A percentile compares a stretch with the other conserved stretches of the same genome.
Evolutionary conservation across 1,140 invertebrate species (phyloP).

Genomic region (Hyles euphorbiae): DNA sequence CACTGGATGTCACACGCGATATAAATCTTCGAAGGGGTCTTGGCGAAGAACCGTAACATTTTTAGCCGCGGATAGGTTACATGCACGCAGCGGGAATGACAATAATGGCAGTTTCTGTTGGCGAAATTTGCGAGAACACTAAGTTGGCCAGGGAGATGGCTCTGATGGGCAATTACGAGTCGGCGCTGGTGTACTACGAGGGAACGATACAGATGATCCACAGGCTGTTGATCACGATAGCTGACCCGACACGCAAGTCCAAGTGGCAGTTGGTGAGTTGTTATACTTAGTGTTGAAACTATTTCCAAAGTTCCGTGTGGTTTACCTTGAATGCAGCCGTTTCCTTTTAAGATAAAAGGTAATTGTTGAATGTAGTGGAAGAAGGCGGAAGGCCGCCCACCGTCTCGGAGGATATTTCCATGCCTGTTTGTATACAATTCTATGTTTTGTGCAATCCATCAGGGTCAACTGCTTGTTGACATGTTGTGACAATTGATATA

Average conservation of each 20-base stretch:
- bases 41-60: slow-evolving; percentile 43
- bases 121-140: slow-evolving; percentile 94
- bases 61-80: slow-evolving; percentile 46
- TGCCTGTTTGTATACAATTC: slow-evolving; percentile 5
- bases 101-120: slow-evolving; percentile 89
- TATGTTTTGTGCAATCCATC: not conserved
- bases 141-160: slow-evolving; percentile 96
- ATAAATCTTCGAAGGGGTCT: slow-evolving; percentile 38
- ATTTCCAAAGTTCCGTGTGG: slow-evolving; percentile 1
- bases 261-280: slow-evolving; percentile 91
- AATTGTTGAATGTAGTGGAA: slow-evolving; percentile 46
- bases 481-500: no score
- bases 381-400: slow-evolving; percentile 56
- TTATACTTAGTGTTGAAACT: slow-evolving; percentile 10
- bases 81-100: slow-evolving; percentile 78
- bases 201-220: slow-evolving; percentile 94
- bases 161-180: slow-evolving; percentile 96
- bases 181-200: slow-evolving; percentile 95
- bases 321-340: slow-evolving; percentile 38
- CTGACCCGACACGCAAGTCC: slow-evolving; percentile 85
- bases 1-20: slow-evolving; percentile 52
- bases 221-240: slow-evolving; percentile 86
- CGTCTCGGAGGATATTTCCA: slow-evolving; percentile 13
- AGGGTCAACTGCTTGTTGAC: no score
- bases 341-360: slow-evolving; percentile 62